Base-by-base conservation (phyloP, 2,113 vertebrate genomes). In the Oncorhynchus clarkii region DNA sequence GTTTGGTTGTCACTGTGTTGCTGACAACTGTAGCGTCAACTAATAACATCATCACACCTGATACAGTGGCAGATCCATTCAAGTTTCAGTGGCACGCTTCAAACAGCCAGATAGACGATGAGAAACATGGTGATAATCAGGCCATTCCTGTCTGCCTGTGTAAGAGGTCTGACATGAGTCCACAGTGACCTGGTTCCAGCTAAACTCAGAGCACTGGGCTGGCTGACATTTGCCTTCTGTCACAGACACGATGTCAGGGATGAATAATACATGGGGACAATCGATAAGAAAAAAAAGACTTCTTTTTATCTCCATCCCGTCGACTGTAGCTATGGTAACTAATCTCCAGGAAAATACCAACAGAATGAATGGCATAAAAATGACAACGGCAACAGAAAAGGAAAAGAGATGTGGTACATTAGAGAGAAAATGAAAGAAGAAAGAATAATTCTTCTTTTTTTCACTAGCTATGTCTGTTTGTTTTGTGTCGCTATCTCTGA, bases 191-290 rank as follows among this genome's bases (percentile, higher is more conserved):
- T 76, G 79, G 34, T 82, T 88, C 71, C 76, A 71, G 84, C 83
- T 88, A 64, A 83, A 80, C 83, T 82, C 71, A 65, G 16, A 8
- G 71, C 80, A 4, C 24, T 27, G 51, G 12, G 14, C 34, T 22
- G 66, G 5, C 68, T 88, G 86, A 78, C 80, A 88, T 89, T 89
- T 87, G 71, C 81, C 69, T 70, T 77, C 72, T 48, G 48, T 69
- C 75, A 81, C 80, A 74, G 70, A 29, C 68, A 75, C 74, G 26
- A 66, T 80, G 34, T 85, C 80, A 75, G 68, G 9, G 64, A 83
- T 91, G 85, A 92, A 89, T 90, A 87, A 91, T 80, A 80, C 83
- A 90, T 86, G 51, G 31, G 75, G 74, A 24, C 24, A 74, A 89
- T 91, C 87, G 69, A 90, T 88, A 78, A 69, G 49, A 70, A 83